phyloP scores from a whole-genome alignment of 2,888 invertebrate genomes.

The Microdon myrmicae region DNA sequence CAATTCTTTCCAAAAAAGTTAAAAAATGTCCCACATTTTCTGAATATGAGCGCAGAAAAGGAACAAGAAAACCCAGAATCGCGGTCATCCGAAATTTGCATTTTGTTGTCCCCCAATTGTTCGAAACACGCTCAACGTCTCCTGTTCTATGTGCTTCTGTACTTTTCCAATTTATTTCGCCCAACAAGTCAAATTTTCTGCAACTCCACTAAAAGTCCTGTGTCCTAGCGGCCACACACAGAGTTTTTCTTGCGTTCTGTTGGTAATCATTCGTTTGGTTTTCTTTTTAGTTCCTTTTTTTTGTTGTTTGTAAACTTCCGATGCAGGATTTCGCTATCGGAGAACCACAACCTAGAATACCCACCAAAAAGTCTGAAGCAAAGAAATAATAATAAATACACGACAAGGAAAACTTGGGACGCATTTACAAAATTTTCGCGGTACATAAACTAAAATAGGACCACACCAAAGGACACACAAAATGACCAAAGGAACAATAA shows the following conservation, averaged over 20 bases:
- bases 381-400: background rate
- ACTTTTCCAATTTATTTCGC: constrained; percentile 16
- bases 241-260: constrained; percentile 34
- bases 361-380: constrained; percentile 1
- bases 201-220: constrained; percentile 2
- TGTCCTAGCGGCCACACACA: constrained; percentile 5
- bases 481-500: constrained; percentile 36
- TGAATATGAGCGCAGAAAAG: too few species aligned
- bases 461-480: background rate
- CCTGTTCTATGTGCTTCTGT: background rate
- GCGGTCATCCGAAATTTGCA: constrained; percentile 39
- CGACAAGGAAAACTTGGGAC: constrained; percentile 4
- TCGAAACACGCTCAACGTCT: constrained; percentile 1
- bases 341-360: constrained; percentile 26
- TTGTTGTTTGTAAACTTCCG: too few species aligned
- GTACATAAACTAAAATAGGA: constrained; percentile 33
- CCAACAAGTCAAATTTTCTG: constrained; percentile 21
- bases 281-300: too few species aligned
- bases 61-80: constrained; percentile 19
- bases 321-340: constrained; percentile 15
- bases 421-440: constrained; percentile 37
- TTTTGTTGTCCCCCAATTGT: constrained; percentile 33
- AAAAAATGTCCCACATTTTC: too few species aligned
- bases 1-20: too few species aligned
- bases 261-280: constrained; percentile 2